phyloP scores from a whole-genome alignment of 2,797 vertebrate species.

The Oryzias dopingdopingensis region DNA sequence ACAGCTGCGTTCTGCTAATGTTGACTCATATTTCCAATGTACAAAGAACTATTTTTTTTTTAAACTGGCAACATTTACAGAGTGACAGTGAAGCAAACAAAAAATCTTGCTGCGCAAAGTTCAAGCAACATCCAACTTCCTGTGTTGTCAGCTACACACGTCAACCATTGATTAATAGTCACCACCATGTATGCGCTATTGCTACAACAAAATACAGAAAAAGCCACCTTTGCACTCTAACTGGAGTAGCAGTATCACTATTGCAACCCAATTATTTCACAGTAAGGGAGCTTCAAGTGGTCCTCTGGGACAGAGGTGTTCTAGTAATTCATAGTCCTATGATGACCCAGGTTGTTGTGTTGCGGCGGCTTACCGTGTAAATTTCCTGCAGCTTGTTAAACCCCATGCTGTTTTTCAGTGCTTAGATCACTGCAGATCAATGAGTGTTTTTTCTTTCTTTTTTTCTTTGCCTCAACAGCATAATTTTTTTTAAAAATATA shows the following conservation, averaged over 20 bases:
- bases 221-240: constrained; percentile 60
- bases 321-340: constrained; percentile 72
- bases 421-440: constrained; percentile 58
- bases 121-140: constrained; percentile 14
- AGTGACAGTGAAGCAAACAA: no score
- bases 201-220: constrained; percentile 61
- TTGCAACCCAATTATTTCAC: constrained; percentile 79
- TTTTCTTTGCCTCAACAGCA: constrained; percentile 20
- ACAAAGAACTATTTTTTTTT: no score
- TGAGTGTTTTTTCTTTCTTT: constrained; percentile 37
- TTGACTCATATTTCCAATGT: no score
- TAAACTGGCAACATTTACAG: no score
- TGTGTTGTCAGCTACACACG: constrained; percentile 41
- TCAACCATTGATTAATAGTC: constrained; percentile 67
- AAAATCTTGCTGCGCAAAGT: constrained; percentile 1
- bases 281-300: constrained; percentile 70
- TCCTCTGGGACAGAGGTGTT: constrained; percentile 68
- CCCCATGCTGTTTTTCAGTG: constrained; percentile 46
- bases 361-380: constrained; percentile 64
- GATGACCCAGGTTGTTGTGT: constrained; percentile 67
- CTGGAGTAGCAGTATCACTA: constrained; percentile 58
- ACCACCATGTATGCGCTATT: constrained; percentile 35
- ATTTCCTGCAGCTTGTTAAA: constrained; percentile 59
- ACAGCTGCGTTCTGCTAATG: no score
- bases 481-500: constrained; percentile 4